Percentiles rank a stretch among this genome's conserved stretches.
phyloP scores from a whole-genome alignment of 2,113 vertebrate species.

The Glaucomys volans region DNA sequence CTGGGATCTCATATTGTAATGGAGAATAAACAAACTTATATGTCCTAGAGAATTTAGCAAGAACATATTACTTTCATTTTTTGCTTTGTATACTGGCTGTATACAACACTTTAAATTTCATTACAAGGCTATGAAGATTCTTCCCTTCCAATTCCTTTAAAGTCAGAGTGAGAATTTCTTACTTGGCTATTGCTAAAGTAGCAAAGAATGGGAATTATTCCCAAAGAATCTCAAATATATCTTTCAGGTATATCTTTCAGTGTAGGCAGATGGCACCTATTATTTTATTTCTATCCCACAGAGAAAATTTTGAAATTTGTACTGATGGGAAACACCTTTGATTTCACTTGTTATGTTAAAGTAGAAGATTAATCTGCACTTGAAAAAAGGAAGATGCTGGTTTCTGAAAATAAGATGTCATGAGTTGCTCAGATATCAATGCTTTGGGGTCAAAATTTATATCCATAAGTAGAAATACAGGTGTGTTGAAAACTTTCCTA shows the following conservation, averaged over 20 bases:
- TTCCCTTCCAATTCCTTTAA: conserved; percentile 17
- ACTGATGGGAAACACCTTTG: background rate
- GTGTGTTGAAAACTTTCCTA: background rate
- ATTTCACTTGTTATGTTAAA: background rate
- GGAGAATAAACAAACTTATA: conserved; percentile 13
- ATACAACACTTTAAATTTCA: conserved; percentile 50
- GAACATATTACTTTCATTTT: background rate
- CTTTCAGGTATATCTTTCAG: background rate
- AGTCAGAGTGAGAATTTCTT: conserved; percentile 22
- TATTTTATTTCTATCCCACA: conserved; percentile 49
- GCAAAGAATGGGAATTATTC: conserved; percentile 30
- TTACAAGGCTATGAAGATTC: background rate
- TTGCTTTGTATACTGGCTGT: conserved; percentile 12
- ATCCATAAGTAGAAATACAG: background rate
- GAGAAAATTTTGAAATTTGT: conserved; percentile 18
- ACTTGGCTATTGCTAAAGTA: conserved; percentile 38
- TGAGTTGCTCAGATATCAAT: conserved; percentile 28
- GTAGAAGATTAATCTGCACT: background rate
- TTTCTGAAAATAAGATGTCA: conserved; percentile 7
- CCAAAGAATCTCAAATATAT: conserved; percentile 2
- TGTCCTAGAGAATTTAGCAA: conserved; percentile 28
- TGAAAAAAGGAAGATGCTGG: background rate
- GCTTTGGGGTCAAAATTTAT: background rate
- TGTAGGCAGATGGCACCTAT: background rate
- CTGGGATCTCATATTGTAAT: background rate